Evolutionary conservation across 2,888 invertebrate species (phyloP).

Genomic region (Drosophila macrothrix): DNA sequence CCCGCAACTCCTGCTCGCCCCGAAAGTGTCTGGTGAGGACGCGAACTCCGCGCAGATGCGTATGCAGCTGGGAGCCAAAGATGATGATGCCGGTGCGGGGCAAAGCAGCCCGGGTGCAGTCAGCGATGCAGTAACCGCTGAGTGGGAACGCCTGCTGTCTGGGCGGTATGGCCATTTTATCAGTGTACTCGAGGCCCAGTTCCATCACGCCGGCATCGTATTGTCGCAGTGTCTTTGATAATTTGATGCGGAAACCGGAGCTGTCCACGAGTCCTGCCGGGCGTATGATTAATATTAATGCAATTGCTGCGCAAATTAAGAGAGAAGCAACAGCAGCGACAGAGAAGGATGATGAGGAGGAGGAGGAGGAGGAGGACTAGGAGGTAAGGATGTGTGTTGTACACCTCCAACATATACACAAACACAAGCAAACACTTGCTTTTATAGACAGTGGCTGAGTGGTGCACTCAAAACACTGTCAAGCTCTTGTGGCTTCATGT

Average conservation of each 20-base stretch:
- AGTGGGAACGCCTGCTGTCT: slow-evolving; percentile 91
- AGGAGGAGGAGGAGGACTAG: neutral
- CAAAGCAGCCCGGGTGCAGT: slow-evolving; percentile 95
- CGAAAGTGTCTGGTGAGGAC: slow-evolving; percentile 95
- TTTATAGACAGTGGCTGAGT: slow-evolving; percentile 33
- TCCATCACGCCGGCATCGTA: slow-evolving; percentile 98
- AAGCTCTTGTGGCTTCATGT: slow-evolving; percentile 41
- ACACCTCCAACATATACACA: too few relatives aligned
- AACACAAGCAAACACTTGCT: neutral
- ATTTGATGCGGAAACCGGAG: slow-evolving; percentile 93
- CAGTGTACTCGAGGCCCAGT: slow-evolving; percentile 97
- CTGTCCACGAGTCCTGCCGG: slow-evolving; percentile 92
- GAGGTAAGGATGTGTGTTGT: neutral
- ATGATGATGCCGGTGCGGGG: slow-evolving; percentile 94
- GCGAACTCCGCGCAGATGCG: slow-evolving; percentile 95
- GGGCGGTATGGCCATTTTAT: slow-evolving; percentile 99
- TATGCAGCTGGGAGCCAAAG: slow-evolving; percentile 98
- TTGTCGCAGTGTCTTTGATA: slow-evolving; percentile 90
- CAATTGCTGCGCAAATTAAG: slow-evolving; percentile 32
- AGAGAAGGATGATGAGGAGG: fast-evolving
- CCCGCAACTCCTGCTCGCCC: slow-evolving; percentile 91
- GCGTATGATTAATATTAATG: slow-evolving; percentile 64
- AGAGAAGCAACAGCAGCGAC: neutral
- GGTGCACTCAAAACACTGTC: slow-evolving; percentile 44
- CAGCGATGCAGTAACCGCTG: slow-evolving; percentile 95